A percentile compares a stretch with the other conserved stretches of the same genome.
Conservation (phyloP, 2,113 vertebrate genomes). For the Tetrax tetrax region DNA sequence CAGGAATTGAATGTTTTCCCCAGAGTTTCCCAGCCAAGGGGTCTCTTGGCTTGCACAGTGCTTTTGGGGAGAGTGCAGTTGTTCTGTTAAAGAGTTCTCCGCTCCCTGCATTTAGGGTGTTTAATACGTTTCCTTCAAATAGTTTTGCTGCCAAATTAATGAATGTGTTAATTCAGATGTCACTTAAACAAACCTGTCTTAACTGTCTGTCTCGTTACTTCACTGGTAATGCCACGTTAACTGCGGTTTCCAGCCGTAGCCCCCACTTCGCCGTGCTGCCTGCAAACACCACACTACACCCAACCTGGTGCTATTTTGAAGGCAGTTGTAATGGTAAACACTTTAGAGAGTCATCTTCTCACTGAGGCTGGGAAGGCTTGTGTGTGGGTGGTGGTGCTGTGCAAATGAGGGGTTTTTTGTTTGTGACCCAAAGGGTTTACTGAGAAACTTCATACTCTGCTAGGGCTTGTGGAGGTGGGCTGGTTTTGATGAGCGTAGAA, state of each 20-base stretch:
- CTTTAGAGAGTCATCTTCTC: too few relatives aligned
- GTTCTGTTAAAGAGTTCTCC: neutral
- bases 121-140: neutral
- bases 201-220: neutral
- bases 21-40: neutral
- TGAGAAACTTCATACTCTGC: neutral
- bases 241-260: neutral
- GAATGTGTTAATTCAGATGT: rapidly evolving
- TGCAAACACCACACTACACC: neutral
- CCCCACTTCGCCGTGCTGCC: rapidly evolving
- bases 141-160: neutral
- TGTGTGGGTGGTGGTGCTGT: neutral
- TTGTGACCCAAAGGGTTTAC: neutral
- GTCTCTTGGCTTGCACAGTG: neutral
- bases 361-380: neutral
- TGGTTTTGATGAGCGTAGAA: neutral
- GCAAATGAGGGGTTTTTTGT: neutral
- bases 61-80: neutral
- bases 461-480: neutral
- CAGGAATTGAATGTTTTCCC: neutral
- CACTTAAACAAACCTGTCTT: neutral
- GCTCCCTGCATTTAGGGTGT: neutral
- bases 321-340: neutral
- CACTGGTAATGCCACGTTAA: neutral
- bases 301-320: neutral